Evolutionary conservation across 2,113 vertebrate species (phyloP).

Genomic region (Chinchilla lanigera): DNA sequence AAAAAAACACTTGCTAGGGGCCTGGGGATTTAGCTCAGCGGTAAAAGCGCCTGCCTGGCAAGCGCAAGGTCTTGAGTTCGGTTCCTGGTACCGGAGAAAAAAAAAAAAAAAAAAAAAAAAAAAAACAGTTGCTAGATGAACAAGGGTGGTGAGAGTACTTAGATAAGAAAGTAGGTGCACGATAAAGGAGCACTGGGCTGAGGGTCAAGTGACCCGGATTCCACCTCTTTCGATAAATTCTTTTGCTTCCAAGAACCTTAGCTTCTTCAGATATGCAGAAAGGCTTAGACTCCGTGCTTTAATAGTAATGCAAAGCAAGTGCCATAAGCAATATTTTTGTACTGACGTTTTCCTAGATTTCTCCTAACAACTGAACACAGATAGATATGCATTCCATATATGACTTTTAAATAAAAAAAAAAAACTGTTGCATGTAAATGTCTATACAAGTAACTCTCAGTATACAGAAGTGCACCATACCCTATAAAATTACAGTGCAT

Average conservation of each 20-base stretch:
- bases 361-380: not conserved
- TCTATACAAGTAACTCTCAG: not conserved
- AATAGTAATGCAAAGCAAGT: not conserved
- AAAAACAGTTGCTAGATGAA: not conserved
- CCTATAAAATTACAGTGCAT: not conserved
- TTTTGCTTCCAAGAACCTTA: not conserved
- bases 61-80: no score
- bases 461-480: not conserved
- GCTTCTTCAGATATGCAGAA: not conserved
- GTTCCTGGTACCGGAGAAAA: no score
- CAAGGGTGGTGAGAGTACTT: not conserved
- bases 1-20: no score
- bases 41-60: no score
- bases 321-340: not conserved
- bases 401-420: not conserved
- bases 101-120: no score
- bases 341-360: not conserved
- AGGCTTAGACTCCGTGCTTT: not conserved
- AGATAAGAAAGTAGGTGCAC: not conserved
- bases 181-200: not conserved
- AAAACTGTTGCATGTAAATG: not conserved
- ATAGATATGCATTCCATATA: not conserved
- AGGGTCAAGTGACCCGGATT: not conserved
- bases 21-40: no score
- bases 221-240: not conserved